Evolutionary conservation across 2,797 vertebrate genomes (phyloP).

Genomic region (Rhinichthys osculus): DNA sequence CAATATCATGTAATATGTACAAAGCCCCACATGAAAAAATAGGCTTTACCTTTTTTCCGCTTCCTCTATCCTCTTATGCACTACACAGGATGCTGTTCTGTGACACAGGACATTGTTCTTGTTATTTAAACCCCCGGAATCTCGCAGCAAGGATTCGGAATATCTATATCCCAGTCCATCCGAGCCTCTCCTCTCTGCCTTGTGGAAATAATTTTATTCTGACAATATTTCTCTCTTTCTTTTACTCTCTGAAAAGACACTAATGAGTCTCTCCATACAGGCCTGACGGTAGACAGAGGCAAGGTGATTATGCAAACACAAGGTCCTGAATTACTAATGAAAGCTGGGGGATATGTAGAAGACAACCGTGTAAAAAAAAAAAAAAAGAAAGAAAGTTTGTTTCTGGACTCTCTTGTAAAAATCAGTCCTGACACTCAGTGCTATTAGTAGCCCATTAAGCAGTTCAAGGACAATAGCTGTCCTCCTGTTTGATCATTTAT

Average conservation of each 20-base stretch:
- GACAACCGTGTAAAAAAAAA: not conserved
- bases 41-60: conserved; percentile 13
- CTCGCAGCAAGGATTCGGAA: conserved; percentile 8
- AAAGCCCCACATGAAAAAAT: conserved; percentile 40
- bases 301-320: conserved; percentile 71
- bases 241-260: conserved; percentile 52
- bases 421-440: conserved; percentile 69
- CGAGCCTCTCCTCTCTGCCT: conserved; percentile 11
- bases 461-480: conserved; percentile 76
- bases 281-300: conserved; percentile 65
- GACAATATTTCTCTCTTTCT: conserved; percentile 57
- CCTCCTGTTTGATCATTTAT: conserved; percentile 74
- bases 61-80: conserved; percentile 23
- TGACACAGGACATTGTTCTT: conserved; percentile 31
- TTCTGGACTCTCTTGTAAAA: conserved; percentile 70
- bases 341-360: conserved; percentile 49
- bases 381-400: conserved; percentile 63
- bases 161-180: conserved; percentile 17
- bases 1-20: conserved; percentile 52
- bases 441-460: conserved; percentile 74
- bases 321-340: conserved; percentile 71
- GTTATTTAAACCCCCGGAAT: conserved; percentile 6
- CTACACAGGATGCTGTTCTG: conserved; percentile 6
- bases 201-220: conserved; percentile 56
- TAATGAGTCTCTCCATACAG: conserved; percentile 73